Evolutionary conservation across 64 coral and sea anemone species (phyloP), one percentile per base, ranked within the genome.

Genomic region (Trachythela sp.): DNA sequence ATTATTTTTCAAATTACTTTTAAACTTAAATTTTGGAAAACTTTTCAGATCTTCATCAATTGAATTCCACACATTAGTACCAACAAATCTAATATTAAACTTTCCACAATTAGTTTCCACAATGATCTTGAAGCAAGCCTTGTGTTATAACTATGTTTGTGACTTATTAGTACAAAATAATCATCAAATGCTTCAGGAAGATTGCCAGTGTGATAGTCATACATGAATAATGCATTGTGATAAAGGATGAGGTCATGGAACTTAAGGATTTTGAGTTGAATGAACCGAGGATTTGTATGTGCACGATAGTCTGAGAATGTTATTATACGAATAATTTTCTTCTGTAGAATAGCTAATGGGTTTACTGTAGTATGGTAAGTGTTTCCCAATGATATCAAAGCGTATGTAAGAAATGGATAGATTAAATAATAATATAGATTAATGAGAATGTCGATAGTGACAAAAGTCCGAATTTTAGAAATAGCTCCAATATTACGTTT

Each of bases 331-430:
- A 35, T 30, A 24, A 72, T 26, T 35, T 72, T 72, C 29, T 72
- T 72, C 32, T 72, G 68, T 72, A 26, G 29, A 22, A 72, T 72
- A 72, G 17, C 17, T 37, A 80, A 35, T 15, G 75, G 75, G 6
- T 80, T 30, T 6, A 40, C 6, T 35, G 75, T 80, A 10, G 2
- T 37, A 35, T 15, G 8, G 20, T 80, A 80, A 34, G 75, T 80
- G 20, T 80, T 80, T 4, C 75, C 75, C 75, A n/a, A 80, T 34
- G 20, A 1, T 34, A 37, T 37, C 8, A 80, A 8, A 34, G 20
- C 75, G 34, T 80, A 80, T 5, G 75, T 80, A 30, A 40, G 75
- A 80, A 80, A 80, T 17, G 75, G 32, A 80, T 80, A 40, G 10
- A 80, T 37, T 35, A 80, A 37, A 2, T n/a, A 35, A 80, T 35